Evolutionary conservation across 2,113 vertebrate genomes (phyloP), one percentile per base, ranked within the genome.

Genomic region (Hiodon tergisus): DNA sequence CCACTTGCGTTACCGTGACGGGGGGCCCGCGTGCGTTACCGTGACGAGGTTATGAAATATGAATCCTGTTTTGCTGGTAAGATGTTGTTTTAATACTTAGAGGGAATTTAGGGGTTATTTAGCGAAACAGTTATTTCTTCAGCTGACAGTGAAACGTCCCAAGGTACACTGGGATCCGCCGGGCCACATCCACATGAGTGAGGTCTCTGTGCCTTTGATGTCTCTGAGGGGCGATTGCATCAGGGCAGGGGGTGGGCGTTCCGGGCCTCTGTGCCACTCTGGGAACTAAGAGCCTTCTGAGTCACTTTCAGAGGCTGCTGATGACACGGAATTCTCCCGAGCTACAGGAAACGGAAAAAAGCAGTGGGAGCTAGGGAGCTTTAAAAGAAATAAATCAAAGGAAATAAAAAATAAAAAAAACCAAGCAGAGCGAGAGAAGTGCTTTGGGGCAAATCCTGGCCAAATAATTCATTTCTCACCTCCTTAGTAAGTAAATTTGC

Each of bases 381-480:
- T 75, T 59, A 69, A 75, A 73, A 68, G 31, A 69, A 77, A 80
- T 84, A 87, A 88, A 90, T 88, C 86, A 89, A 89, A 89, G 85
- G 84, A 82, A 81, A 84, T 81, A 80, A 82, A 80, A 80, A 76
- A 72, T 71, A 79, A 80, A 81, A 79, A 82, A 78, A 69, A 83
- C 31, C 31, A 31, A 31, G 31, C 31, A 31, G 31, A 31, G 31
- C 78, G 84, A 80, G 76, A 75, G 85, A 83, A 86, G 82, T 82
- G 85, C 89, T 90, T 81, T 62, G 65, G 86, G 89, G 86, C 85
- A 88, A 89, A 89, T 89, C 87, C 87, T 89, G 67, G 83, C 83
- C 89, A 92, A 91, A 90, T 89, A 88, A 90, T 91, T 91, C 86
- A 90, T 89, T 90, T 92, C 86, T 90, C 88, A 89, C 89, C 89